A percentile compares a stretch with the other conserved stretches of the same genome.
phyloP scores from a whole-genome alignment of 2,797 vertebrate species.

The Babyrousa celebensis region DNA sequence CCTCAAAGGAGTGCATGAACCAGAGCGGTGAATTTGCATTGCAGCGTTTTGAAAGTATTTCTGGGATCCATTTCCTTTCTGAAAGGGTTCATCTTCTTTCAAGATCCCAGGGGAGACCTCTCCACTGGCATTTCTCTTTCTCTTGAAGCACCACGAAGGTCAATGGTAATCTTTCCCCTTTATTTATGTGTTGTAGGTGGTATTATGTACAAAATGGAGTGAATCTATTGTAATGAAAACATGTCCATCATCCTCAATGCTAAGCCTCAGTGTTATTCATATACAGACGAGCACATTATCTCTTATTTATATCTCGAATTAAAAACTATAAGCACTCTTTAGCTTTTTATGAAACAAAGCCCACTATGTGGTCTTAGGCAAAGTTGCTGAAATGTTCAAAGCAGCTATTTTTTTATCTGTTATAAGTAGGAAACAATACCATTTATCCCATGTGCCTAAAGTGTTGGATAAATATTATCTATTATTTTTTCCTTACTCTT shows the following conservation, averaged over 20 bases:
- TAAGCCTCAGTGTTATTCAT: slow-evolving; percentile 19
- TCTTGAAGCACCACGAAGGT: slow-evolving; percentile 42
- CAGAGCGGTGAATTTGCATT: slow-evolving; percentile 70
- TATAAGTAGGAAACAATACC: background rate
- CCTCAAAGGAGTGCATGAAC: slow-evolving; percentile 24
- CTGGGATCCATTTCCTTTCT: slow-evolving; percentile 60
- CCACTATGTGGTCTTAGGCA: background rate
- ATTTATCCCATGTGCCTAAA: background rate
- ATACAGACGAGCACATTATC: background rate
- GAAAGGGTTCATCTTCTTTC: slow-evolving; percentile 64
- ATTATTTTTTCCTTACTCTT: background rate
- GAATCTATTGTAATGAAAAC: slow-evolving; percentile 43
- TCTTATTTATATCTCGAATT: slow-evolving; percentile 27
- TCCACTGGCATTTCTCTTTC: slow-evolving; percentile 48
- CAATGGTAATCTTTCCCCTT: slow-evolving; percentile 31
- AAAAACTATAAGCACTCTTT: slow-evolving; percentile 28
- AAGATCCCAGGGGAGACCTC: slow-evolving; percentile 11
- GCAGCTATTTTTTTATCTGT: background rate
- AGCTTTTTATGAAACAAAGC: slow-evolving; percentile 46
- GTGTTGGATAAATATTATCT: background rate
- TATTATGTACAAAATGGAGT: background rate
- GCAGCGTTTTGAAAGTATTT: slow-evolving; percentile 58
- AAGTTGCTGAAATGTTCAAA: slow-evolving; percentile 28
- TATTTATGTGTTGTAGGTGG: background rate
- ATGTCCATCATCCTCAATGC: background rate